phyloP scores from a whole-genome alignment of 2,113 vertebrate species.

The Epinephelus moara region DNA sequence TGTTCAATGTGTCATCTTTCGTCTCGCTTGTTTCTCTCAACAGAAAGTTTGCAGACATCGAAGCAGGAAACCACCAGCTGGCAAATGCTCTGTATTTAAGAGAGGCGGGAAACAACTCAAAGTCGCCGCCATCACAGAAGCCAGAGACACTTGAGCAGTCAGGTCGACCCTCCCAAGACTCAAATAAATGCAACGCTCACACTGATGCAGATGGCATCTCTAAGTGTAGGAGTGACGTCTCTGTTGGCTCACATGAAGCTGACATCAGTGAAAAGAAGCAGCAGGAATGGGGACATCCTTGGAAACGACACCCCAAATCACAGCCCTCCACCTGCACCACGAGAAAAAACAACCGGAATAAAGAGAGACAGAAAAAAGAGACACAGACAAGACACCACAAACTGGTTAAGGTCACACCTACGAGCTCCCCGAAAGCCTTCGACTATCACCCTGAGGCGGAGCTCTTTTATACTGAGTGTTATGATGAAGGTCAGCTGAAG shows the following conservation, averaged over 20 bases:
- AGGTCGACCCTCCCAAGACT: constrained; percentile 1
- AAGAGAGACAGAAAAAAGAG: constrained; percentile 22
- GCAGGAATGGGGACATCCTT: constrained; percentile 27
- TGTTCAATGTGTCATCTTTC: not conserved
- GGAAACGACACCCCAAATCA: constrained; percentile 37
- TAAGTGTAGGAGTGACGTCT: not conserved
- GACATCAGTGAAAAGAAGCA: constrained; percentile 48
- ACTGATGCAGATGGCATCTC: not conserved
- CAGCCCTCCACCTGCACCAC: not conserved
- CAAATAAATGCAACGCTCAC: not conserved
- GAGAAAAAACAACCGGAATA: constrained; percentile 17
- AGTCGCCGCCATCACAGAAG: constrained; percentile 31
- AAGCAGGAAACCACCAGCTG: constrained; percentile 85
- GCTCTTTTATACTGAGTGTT: constrained; percentile 19
- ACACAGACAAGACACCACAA: not conserved
- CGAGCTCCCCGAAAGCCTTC: constrained; percentile 4
- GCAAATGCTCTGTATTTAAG: constrained; percentile 76
- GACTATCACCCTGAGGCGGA: constrained; percentile 15
- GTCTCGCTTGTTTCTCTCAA: constrained; percentile 28
- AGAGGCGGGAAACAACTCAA: constrained; percentile 54
- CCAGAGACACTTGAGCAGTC: constrained; percentile 36
- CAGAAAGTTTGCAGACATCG: constrained; percentile 88
- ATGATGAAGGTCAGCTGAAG: constrained; percentile 30
- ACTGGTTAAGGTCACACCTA: not conserved
- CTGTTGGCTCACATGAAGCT: constrained; percentile 15